A percentile compares a stretch with the other conserved stretches of the same genome.
phyloP scores from a whole-genome alignment of 2,113 vertebrate genomes.

The Anhinga rufa region DNA sequence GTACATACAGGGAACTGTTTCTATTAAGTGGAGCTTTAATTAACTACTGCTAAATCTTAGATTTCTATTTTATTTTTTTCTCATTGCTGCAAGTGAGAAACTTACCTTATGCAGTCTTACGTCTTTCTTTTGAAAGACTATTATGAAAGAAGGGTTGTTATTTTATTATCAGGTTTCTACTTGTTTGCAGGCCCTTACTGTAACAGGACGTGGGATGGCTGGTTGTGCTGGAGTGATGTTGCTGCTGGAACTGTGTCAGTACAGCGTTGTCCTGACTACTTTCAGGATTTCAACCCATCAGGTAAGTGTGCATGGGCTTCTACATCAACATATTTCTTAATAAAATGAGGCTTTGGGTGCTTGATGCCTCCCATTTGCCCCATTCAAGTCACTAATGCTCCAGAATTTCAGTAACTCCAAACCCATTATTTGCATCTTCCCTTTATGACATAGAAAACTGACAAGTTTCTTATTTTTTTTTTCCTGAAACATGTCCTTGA shows the following conservation, averaged over 20 bases:
- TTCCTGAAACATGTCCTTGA: not conserved
- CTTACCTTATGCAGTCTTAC: not conserved
- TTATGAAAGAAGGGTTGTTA: not conserved
- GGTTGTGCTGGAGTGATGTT: constrained; percentile 94
- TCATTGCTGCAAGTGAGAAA: not conserved
- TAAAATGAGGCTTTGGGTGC: not conserved
- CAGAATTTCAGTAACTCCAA: not conserved
- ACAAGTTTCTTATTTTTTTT: not conserved
- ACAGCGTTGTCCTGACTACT: constrained; percentile 95
- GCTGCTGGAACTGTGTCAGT: constrained; percentile 77
- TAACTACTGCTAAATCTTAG: not conserved
- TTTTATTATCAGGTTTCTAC: not conserved
- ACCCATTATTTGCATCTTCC: not conserved
- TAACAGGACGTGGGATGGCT: constrained; percentile 96
- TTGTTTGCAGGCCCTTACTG: constrained; percentile 76
- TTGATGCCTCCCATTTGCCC: not conserved
- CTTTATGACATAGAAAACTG: not conserved
- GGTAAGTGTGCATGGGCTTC: constrained; percentile 66
- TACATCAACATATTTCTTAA: not conserved
- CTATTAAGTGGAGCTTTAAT: not conserved
- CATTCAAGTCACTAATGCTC: not conserved
- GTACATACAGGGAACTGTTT: not conserved
- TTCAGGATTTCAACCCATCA: constrained; percentile 93
- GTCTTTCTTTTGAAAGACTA: not conserved
- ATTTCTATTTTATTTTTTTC: not conserved